Conservation (phyloP, 2,888 invertebrate species). For the Papilio demoleus region DNA sequence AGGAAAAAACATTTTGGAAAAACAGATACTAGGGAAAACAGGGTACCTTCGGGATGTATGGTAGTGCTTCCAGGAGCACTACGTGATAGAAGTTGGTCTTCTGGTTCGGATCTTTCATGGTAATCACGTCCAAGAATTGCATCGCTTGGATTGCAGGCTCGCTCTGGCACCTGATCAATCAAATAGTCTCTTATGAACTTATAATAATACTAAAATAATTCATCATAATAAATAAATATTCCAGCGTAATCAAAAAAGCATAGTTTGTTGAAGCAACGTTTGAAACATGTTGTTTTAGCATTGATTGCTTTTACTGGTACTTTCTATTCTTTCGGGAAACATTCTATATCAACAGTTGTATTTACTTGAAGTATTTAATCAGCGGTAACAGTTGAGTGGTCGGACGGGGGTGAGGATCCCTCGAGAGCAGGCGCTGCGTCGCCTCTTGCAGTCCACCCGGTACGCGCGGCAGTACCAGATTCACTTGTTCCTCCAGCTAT, state of each 20-base stretch:
- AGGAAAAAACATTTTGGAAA: no score
- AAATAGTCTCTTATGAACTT: conserved; percentile 5
- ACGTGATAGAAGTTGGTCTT: conserved; percentile 95
- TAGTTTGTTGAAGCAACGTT: no score
- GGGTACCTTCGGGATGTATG: conserved; percentile 88
- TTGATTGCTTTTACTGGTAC: no score
- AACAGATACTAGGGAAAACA: not conserved
- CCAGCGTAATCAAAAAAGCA: no score
- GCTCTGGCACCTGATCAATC: conserved; percentile 75
- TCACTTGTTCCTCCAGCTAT: conserved; percentile 93
- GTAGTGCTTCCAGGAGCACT: not conserved
- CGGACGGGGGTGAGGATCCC: conserved; percentile 93
- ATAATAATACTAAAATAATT: no score
- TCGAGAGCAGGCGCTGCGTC: conserved; percentile 90
- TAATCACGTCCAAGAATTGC: conserved; percentile 96
- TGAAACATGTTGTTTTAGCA: no score
- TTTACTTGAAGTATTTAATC: conserved; percentile 95
- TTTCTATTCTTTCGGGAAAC: no score
- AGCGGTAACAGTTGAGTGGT: conserved; percentile 95
- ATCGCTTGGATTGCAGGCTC: conserved; percentile 96
- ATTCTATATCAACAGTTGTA: not conserved
- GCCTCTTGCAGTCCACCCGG: conserved; percentile 95
- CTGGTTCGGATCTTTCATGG: conserved; percentile 94
- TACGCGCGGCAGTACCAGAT: conserved; percentile 89
- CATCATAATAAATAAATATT: no score